Base-by-base conservation (phyloP, 2,113 vertebrate genomes). In the Mormyrus lacerda region DNA sequence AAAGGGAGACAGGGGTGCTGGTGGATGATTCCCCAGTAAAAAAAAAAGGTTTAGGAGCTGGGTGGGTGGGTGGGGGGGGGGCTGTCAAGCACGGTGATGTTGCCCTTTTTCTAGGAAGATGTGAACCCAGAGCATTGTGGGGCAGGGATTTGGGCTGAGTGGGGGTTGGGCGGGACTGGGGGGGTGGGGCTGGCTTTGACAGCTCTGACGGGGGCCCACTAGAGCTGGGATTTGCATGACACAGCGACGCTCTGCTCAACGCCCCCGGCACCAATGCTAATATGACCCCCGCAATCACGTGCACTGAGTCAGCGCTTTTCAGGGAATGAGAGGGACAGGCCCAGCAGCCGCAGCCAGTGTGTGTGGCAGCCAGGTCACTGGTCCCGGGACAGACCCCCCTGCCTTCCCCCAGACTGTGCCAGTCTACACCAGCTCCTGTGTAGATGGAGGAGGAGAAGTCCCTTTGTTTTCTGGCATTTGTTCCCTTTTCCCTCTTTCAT, bases 151-250 rank as follows among this genome's bases (percentile, higher is more conserved):
- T 13, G n/a, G 65, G 65, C 65, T 35, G 31, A 4, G 76, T 45
- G 19, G 39, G 19, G 35, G 31, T 39, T 82, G 11, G 31, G 48
- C 17, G 17, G 17, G 51, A 6, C 89, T 15, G 47, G 58, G 82
- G 82, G 61, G 76, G 47, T 55, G 44, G 4, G 82, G 87, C 47
- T 45, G 83, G 6, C 69, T 44, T 55, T 83, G 73, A 39, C 42
- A 88, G 61, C 79, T 89, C 51, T 53, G 73, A 84, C 89, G 89
- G 84, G 90, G 88, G 65, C 90, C 65, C 76, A 85, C 48, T 88
- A 88, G 90, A 87, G 89, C 61, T 51, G 39, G 15, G 51, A 93
- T 94, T 95, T 96, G 94, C 93, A 95, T 94, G 91, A 87, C 91
- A 85, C 69, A 91, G 92, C 95, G 94, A 94, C 92, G 88, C 90